These are phyloP conservation scores for Nasonia vitripennis DNA, from an alignment of 1,140 invertebrate species.

Conservation along the genomic window DNA sequence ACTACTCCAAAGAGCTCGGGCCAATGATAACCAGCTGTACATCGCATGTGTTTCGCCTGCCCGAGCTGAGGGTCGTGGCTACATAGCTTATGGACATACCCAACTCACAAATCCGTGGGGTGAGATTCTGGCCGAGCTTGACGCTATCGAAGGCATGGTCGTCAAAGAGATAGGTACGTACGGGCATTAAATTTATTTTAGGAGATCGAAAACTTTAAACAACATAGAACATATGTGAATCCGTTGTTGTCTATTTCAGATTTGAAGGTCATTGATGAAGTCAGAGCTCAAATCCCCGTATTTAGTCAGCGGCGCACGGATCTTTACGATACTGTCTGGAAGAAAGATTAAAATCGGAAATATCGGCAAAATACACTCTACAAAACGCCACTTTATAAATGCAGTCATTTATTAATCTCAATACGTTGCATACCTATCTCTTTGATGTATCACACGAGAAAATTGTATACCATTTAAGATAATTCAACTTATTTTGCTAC, in stretches of 20 bases:
- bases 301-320: slow-evolving; percentile 85
- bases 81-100: slow-evolving; percentile 93
- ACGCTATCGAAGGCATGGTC: slow-evolving; percentile 83
- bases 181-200: not conserved
- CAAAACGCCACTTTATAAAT: too few relatives aligned
- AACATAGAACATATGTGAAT: not conserved
- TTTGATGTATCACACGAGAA: too few relatives aligned
- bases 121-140: slow-evolving; percentile 82
- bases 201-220: not conserved
- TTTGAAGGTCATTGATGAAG: slow-evolving; percentile 82
- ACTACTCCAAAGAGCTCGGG: slow-evolving; percentile 85
- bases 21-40: slow-evolving; percentile 91
- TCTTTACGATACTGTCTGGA: slow-evolving; percentile 82
- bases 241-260: slow-evolving; percentile 75
- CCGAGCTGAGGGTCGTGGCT: slow-evolving; percentile 81
- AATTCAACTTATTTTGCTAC: too few relatives aligned
- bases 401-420: too few relatives aligned
- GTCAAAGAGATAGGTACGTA: slow-evolving; percentile 83
- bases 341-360: slow-evolving; percentile 16
- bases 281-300: slow-evolving; percentile 88
- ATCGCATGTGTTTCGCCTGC: slow-evolving; percentile 87
- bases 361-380: too few relatives aligned
- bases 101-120: slow-evolving; percentile 93
- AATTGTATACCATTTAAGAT: too few relatives aligned
- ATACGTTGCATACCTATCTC: too few relatives aligned